phyloP scores from a whole-genome alignment of 2,113 vertebrate genomes.

The Cephalopterus ornatus region DNA sequence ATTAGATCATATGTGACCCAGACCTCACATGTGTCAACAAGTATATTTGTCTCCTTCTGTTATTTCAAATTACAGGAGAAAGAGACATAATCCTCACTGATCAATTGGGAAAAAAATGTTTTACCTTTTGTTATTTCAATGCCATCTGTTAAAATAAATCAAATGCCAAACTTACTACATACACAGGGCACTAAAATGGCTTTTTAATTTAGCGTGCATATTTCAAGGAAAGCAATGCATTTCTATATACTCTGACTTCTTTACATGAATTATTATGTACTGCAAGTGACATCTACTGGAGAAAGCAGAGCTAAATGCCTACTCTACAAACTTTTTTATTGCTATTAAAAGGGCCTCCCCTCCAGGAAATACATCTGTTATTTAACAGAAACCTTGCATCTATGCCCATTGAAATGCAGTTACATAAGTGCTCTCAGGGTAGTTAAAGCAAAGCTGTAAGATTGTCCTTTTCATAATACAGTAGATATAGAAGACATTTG shows the following conservation, averaged over 20 bases:
- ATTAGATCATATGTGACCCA: conserved; percentile 59
- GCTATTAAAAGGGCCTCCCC: conserved; percentile 22
- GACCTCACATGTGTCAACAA: conserved; percentile 56
- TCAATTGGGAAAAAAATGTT: conserved; percentile 65
- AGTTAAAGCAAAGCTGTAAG: not conserved
- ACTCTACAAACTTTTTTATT: conserved; percentile 56
- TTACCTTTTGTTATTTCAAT: conserved; percentile 71
- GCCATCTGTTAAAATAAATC: conserved; percentile 71
- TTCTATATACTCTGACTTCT: conserved; percentile 71
- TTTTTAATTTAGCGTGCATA: conserved; percentile 43
- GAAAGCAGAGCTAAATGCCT: conserved; percentile 77
- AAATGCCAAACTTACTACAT: conserved; percentile 64
- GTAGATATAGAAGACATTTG: not conserved
- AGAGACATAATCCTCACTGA: conserved; percentile 56
- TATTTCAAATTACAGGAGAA: conserved; percentile 59
- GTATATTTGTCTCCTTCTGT: conserved; percentile 52
- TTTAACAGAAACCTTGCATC: not conserved
- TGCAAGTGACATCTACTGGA: conserved; percentile 85
- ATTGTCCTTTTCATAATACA: not conserved
- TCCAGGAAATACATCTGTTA: conserved; percentile 19
- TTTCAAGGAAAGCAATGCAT: conserved; percentile 16
- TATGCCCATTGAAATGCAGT: not conserved
- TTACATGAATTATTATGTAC: conserved; percentile 77
- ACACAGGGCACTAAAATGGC: conserved; percentile 38
- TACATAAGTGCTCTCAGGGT: not conserved